Conservation (phyloP, 2,113 vertebrate species). For the Tragulus kanchil region DNA sequence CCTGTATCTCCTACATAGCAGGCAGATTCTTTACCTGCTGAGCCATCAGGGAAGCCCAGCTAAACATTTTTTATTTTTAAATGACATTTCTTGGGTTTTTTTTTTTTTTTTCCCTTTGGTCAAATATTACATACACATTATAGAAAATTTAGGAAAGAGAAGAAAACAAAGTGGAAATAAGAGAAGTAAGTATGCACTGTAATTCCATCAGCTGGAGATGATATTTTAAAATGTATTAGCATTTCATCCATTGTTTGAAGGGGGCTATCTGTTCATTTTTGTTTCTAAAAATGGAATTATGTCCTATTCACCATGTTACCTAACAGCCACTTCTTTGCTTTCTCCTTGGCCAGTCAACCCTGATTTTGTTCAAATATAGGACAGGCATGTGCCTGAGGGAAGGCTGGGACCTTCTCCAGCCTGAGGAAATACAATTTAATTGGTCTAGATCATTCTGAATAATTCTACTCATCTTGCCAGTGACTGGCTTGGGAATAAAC, state of each 20-base stretch:
- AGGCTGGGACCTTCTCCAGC: not conserved
- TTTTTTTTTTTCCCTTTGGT: not conserved
- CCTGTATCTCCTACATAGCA: not conserved
- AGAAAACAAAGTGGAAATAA: not conserved
- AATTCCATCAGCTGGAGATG: not conserved
- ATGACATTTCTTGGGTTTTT: not conserved
- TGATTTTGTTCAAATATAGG: not conserved
- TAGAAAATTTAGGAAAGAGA: not conserved
- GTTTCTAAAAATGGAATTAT: conserved; percentile 29
- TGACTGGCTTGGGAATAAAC: not conserved
- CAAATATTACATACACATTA: not conserved
- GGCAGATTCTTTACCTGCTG: not conserved
- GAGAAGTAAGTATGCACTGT: not conserved
- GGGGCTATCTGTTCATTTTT: not conserved
- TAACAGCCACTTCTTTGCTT: not conserved
- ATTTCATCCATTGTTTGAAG: not conserved
- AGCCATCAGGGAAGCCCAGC: not conserved
- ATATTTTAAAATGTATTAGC: not conserved
- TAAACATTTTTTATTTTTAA: conserved; percentile 25
- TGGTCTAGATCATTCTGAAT: not conserved
- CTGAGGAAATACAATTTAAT: not conserved
- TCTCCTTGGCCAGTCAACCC: not conserved
- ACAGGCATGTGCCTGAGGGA: not conserved
- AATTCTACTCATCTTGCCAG: not conserved
- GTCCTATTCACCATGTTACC: not conserved